These are phyloP conservation scores for Melolontha melolontha DNA, from an alignment of 2,888 invertebrate species.

Conservation along the genomic window DNA sequence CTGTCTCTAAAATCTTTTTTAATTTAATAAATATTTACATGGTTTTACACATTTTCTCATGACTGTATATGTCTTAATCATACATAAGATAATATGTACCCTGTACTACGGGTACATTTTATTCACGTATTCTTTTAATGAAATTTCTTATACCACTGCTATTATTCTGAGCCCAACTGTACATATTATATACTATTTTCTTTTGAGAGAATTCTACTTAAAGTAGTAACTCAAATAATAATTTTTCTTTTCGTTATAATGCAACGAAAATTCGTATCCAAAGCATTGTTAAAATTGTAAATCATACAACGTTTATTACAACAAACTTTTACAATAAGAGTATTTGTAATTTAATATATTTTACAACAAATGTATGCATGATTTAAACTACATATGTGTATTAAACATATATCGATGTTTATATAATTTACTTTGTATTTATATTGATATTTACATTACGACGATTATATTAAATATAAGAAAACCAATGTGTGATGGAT, in stretches of 20 bases:
- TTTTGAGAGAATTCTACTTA: not conserved
- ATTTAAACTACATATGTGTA: slow-evolving; percentile 2
- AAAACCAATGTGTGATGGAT: not conserved
- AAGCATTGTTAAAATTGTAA: not conserved
- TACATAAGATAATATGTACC: too few relatives aligned
- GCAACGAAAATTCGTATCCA: slow-evolving; percentile 6
- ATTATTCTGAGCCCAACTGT: too few relatives aligned
- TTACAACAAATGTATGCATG: not conserved
- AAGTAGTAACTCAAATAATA: slow-evolving; percentile 12
- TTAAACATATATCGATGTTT: slow-evolving; percentile 3
- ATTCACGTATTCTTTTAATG: too few relatives aligned
- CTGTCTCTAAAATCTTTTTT: too few relatives aligned
- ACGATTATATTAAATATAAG: not conserved
- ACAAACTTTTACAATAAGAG: slow-evolving; percentile 1
- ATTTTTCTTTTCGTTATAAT: not conserved
- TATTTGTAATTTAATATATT: slow-evolving; percentile 16
- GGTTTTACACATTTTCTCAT: too few relatives aligned
- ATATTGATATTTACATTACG: not conserved
- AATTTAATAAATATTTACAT: too few relatives aligned
- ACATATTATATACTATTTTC: not conserved
- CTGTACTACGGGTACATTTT: too few relatives aligned
- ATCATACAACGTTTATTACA: slow-evolving; percentile 8
- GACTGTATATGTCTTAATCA: too few relatives aligned
- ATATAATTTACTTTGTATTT: slow-evolving; percentile 6
- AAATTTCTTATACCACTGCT: too few relatives aligned